Conservation (phyloP, 2,797 vertebrate species). For the Hemibagrus guttatus region DNA sequence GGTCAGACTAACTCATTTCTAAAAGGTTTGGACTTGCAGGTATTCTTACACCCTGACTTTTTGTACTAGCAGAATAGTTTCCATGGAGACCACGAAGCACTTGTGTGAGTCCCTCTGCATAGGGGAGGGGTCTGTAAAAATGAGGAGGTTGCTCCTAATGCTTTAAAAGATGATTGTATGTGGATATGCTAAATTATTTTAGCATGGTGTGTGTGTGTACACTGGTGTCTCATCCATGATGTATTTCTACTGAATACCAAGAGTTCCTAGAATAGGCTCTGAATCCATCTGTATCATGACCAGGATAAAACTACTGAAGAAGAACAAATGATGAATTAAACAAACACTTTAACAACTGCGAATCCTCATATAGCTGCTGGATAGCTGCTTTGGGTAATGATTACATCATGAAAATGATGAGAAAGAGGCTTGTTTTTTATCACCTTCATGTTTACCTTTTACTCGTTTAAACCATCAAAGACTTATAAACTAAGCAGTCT, state of each 20-base stretch:
- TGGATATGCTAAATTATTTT: background rate
- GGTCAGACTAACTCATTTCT: background rate
- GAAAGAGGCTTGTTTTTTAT: background rate
- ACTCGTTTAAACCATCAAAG: no score
- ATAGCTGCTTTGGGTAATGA: background rate
- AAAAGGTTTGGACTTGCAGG: background rate
- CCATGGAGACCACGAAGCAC: background rate
- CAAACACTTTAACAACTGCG: background rate
- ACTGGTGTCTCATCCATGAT: background rate
- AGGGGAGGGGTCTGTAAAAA: no score
- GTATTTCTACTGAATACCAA: background rate
- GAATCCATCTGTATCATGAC: background rate
- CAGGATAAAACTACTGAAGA: background rate
- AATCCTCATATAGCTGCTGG: background rate
- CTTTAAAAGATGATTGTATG: background rate
- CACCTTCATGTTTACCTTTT: no score
- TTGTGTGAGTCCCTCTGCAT: background rate
- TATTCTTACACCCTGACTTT: background rate
- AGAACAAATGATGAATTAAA: background rate
- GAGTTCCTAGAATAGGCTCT: background rate
- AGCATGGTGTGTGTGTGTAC: background rate
- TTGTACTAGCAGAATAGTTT: background rate
- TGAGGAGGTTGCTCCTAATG: background rate
- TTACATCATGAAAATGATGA: background rate
- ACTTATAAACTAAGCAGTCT: no score